phyloP scores from a whole-genome alignment of 2,797 vertebrate species.

The Danionella dracula region DNA sequence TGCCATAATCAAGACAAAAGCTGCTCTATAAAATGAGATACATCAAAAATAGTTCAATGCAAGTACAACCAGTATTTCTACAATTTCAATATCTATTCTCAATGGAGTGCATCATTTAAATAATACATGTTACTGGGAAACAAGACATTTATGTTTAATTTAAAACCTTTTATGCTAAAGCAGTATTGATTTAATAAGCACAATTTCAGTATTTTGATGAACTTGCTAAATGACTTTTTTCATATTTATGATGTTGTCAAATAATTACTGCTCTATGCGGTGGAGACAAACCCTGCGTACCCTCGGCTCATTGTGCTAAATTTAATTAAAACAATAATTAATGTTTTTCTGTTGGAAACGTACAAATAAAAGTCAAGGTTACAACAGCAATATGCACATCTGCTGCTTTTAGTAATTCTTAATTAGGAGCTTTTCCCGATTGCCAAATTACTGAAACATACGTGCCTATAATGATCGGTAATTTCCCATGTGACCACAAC shows the following conservation, averaged over 20 bases:
- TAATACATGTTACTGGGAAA: not conserved
- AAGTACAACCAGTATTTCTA: not conserved
- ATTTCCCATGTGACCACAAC: slow-evolving; percentile 34
- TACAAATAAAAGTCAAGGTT: slow-evolving; percentile 25
- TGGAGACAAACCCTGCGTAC: not conserved
- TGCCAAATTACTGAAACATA: slow-evolving; percentile 40
- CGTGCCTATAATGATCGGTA: slow-evolving; percentile 31
- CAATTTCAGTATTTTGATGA: not conserved
- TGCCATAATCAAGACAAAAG: too few species aligned
- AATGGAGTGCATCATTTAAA: too few species aligned
- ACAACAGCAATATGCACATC: slow-evolving; percentile 30
- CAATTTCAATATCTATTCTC: not conserved
- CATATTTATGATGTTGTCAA: not conserved
- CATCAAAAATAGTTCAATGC: too few species aligned
- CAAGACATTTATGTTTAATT: not conserved
- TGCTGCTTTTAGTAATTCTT: slow-evolving; percentile 23
- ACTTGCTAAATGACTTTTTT: not conserved
- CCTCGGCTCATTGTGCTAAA: not conserved
- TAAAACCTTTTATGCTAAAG: not conserved
- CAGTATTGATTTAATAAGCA: slow-evolving; percentile 4
- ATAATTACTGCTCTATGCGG: not conserved
- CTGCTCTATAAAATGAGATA: too few species aligned
- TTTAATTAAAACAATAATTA: slow-evolving; percentile 20
- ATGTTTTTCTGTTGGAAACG: slow-evolving; percentile 34
- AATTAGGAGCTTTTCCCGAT: slow-evolving; percentile 36